Evolutionary conservation across 1,140 invertebrate genomes (phyloP), one percentile per base, ranked within the genome.

Genomic region (Dufourea novaeangliae): DNA sequence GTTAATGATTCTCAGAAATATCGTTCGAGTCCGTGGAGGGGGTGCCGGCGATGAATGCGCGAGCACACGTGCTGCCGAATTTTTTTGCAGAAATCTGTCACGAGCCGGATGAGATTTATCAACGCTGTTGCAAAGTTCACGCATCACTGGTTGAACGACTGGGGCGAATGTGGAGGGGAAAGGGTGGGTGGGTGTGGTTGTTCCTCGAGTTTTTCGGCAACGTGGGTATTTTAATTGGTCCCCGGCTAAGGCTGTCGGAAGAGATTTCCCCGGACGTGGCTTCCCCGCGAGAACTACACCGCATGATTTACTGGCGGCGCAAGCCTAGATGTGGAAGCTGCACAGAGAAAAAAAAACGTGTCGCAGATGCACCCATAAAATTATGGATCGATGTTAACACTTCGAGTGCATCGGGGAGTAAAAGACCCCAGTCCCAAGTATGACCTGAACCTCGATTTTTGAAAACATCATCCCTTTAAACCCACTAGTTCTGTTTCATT

Each of bases 51-150:
- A 25, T 41, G 46, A 61, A 39, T 17, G 39, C 70, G 41, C 56
- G 64, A 37, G 41, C 78, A 84, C 83, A 84, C 78, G 83, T 84
- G 83, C 63, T 84, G 63, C 57, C 74, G 34, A 68, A 79, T 77
- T 84, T 85, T 85, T 87, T 82, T 82, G 59, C 66, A 25, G 57
- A 82, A 79, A 85, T 86, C 80, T 85, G 84, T 86, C 84, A 86
- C 72, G 81, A n/a, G 52, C 81, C 84, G 82, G 76, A 84, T 84
- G 82, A 82, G 78, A 85, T 87, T 86, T 85, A 86, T 87, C 83
- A 86, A 86, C 82, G 82, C 68, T 68, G 34, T 64, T 74, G 81
- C 78, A 68, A 80, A 86, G 73, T 84, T 78, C 57, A 68, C 64
- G 76, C 77, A 75, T 80, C 83, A 80, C 62, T 73, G 78, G 63